These are phyloP conservation scores for Varroa destructor DNA, from an alignment of 1,140 invertebrate species.

Conservation along the genomic window DNA sequence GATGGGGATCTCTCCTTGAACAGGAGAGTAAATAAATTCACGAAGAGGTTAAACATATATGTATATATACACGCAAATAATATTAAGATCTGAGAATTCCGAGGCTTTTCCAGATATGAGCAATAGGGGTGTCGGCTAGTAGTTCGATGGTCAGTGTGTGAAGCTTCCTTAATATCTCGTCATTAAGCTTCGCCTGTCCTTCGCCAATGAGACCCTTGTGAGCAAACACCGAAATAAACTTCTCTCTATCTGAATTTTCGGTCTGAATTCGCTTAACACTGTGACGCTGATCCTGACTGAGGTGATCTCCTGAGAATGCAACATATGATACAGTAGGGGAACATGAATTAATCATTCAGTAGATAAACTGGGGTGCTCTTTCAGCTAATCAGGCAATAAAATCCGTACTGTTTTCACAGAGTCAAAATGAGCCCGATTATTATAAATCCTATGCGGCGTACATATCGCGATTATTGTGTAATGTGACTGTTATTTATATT, in stretches of 20 bases:
- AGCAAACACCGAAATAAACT: neutral
- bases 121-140: neutral
- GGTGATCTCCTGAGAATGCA: neutral
- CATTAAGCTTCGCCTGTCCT: neutral
- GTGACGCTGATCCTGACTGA: neutral
- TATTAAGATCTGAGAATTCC: neutral
- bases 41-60: too few species aligned
- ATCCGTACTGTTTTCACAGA: too few species aligned
- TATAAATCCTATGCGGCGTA: too few species aligned
- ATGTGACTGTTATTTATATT: too few species aligned
- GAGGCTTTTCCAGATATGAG: neutral
- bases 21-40: too few species aligned
- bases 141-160: neutral
- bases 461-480: too few species aligned
- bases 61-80: too few species aligned
- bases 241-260: neutral
- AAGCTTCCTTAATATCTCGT: neutral
- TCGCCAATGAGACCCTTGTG: conserved; percentile 9
- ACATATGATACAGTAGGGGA: neutral
- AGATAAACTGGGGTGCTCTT: too few species aligned
- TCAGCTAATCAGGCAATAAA: too few species aligned
- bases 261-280: neutral
- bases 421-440: too few species aligned
- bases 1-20: too few species aligned
- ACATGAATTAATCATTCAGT: too few species aligned